These are phyloP conservation scores for Actinostola sp. DNA, from an alignment of 92 coral and sea anemone species.

Conservation along the genomic window DNA sequence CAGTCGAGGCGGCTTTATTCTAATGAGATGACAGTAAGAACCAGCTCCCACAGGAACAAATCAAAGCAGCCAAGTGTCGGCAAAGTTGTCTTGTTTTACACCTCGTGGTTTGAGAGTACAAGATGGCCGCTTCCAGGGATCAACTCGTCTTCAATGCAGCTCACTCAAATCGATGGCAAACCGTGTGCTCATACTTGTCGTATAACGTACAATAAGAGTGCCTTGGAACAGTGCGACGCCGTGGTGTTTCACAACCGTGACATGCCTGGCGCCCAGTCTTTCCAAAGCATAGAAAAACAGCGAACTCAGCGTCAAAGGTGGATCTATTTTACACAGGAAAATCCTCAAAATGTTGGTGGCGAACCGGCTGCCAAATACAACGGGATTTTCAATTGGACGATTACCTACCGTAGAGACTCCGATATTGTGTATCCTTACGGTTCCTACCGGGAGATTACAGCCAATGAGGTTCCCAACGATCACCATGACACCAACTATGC, in stretches of 20 bases:
- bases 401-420: conserved; percentile 22
- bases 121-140: not conserved
- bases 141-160: not conserved
- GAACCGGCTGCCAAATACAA: not conserved
- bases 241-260: conserved; percentile 33
- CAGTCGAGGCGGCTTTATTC: too few species aligned
- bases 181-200: not conserved
- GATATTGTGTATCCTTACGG: conserved; percentile 30
- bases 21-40: too few species aligned
- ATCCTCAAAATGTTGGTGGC: not conserved
- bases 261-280: not conserved
- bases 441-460: not conserved
- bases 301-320: conserved; percentile 16
- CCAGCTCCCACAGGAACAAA: too few species aligned
- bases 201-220: conserved; percentile 15
- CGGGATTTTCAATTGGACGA: conserved; percentile 42
- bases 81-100: not conserved
- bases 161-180: not conserved
- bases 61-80: too few species aligned
- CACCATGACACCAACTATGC: not conserved
- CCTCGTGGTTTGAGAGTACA: not conserved
- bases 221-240: conserved; percentile 10
- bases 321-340: conserved; percentile 19
- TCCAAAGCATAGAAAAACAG: not conserved
- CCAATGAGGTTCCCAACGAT: not conserved